A percentile compares a stretch with the other conserved stretches of the same genome.
Evolutionary conservation across 2,113 vertebrate genomes (phyloP).

Genomic region (Zapornia atra): DNA sequence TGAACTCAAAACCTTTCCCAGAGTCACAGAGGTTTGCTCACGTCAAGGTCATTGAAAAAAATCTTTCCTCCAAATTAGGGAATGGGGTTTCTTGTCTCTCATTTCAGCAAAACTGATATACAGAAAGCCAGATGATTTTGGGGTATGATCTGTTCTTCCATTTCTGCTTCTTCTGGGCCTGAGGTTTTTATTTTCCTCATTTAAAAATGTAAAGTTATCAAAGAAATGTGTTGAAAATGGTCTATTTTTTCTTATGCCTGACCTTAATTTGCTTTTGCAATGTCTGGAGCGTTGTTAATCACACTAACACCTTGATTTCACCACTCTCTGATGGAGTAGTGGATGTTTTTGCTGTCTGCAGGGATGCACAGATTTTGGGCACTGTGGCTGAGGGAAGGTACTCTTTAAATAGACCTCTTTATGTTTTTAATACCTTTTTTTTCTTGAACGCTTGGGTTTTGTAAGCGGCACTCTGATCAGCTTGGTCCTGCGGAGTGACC

Average conservation of each 20-base stretch:
- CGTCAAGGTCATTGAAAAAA: not conserved
- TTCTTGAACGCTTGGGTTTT: not conserved
- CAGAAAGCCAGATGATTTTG: not conserved
- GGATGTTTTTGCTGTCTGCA: not conserved
- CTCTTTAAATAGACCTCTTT: not conserved
- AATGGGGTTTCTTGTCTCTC: not conserved
- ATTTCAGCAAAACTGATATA: not conserved
- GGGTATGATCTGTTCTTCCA: not conserved
- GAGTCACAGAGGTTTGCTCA: not conserved
- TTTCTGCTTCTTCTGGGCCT: not conserved
- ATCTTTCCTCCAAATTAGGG: not conserved
- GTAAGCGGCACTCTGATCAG: not conserved
- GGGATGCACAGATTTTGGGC: rapidly evolving
- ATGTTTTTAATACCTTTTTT: not conserved
- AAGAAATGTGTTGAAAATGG: not conserved
- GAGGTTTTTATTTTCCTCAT: not conserved
- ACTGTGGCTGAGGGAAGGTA: not conserved
- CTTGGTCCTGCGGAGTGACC: not conserved
- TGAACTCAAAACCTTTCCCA: not conserved
- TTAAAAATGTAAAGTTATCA: not conserved
- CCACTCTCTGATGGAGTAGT: not conserved
- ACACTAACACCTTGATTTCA: not conserved
- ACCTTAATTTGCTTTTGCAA: not conserved
- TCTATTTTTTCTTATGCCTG: not conserved
- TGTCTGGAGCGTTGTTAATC: not conserved